Evolutionary conservation across 1,140 invertebrate species (phyloP), one percentile per base, ranked within the genome.

Genomic region (Atopsyche davidsoni): DNA sequence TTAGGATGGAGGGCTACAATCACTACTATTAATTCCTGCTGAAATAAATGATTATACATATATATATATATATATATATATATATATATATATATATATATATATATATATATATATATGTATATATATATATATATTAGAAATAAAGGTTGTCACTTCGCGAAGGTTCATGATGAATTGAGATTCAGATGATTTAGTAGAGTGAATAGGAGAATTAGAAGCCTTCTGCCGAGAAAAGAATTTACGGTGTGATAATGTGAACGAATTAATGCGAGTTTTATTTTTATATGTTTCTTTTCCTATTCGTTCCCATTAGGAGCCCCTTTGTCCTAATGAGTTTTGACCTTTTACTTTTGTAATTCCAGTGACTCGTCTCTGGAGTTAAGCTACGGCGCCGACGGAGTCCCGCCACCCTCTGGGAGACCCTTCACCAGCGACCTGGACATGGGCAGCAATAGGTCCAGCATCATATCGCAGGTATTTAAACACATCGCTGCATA

Each of bases 401-500:
- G 59, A 3, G 65, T 66, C 36, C 46, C 57, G 34, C 53, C 64
- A 2, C 13, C 14, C 24, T 25, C n/a, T 10, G 48, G 45, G 52
- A 68, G 65, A 50, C 75, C 76, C 9, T 78, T 78, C 55, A 69
- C 67, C 11, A 77, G 75, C 67, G 76, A 79, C 56, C 62, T 77
- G 31, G 75, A 76, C 49, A 64, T 77, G 9, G 66, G 66, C 38
- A 77, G 75, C 49, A 77, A 79, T 53, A 62, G 75, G 35, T 78
- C 76, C 57, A 78, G 75, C 46, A 65, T 73, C 44, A 64, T 76
- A 46, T 76, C 73, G 19, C 76, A 76, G 61, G 76, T 59, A 50
- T 3, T 13, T 6, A 2, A 43, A 4, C 13, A 6, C 10, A 39
- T 36, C 11, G 3, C 13, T 6, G 7, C 4, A 13, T 13, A 31